Conservation (phyloP, 2,888 invertebrate genomes). For the Apodemia mormo region DNA sequence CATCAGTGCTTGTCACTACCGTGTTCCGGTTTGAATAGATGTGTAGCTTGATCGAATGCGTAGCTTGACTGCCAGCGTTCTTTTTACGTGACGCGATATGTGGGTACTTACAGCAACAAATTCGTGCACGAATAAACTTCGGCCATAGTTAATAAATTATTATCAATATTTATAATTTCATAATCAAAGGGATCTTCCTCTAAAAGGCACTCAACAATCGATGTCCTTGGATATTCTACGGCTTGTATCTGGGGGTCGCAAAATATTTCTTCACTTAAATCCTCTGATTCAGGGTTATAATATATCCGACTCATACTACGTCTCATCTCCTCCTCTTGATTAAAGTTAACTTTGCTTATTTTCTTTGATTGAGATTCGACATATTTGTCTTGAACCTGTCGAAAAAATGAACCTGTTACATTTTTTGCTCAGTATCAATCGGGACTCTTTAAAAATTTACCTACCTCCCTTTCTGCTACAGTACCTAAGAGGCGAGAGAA, state of each 20-base stretch:
- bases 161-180: constrained; percentile 70
- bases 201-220: constrained; percentile 45
- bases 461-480: too few species aligned
- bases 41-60: too few species aligned
- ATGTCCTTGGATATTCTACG: constrained; percentile 27
- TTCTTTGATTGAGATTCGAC: constrained; percentile 31
- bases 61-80: too few species aligned
- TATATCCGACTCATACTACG: constrained; percentile 44
- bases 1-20: too few species aligned
- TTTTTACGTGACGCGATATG: too few species aligned
- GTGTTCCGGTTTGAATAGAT: too few species aligned
- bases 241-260: constrained; percentile 33
- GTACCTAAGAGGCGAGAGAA: too few species aligned
- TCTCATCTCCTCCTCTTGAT: constrained; percentile 36
- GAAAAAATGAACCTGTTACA: background rate
- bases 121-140: constrained; percentile 40
- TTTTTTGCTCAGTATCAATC: too few species aligned
- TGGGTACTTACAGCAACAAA: constrained; percentile 5
- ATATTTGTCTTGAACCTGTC: constrained; percentile 36
- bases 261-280: constrained; percentile 47
- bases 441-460: too few species aligned
- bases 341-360: constrained; percentile 53
- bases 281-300: constrained; percentile 48
- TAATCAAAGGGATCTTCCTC: constrained; percentile 71
- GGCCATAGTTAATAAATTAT: constrained; percentile 48